phyloP scores from a whole-genome alignment of 2,888 invertebrate species.

The Halocaridina rubra region DNA sequence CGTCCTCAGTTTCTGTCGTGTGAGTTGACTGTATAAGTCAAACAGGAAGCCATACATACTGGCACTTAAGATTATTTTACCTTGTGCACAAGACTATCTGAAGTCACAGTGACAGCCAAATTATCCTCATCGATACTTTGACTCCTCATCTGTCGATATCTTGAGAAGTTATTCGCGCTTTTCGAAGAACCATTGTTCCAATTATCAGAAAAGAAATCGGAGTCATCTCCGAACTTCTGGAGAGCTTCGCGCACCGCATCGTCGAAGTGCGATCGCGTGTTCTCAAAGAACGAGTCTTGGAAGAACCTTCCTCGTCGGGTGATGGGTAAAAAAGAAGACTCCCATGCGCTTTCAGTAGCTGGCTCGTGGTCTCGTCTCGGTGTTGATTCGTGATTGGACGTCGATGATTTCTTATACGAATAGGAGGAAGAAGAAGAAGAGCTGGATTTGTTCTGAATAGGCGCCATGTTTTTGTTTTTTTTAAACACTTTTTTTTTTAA shows the following conservation, averaged over 20 bases:
- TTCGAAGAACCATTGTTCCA: neutral
- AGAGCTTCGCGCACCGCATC: constrained; percentile 42
- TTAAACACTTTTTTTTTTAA: too few species aligned
- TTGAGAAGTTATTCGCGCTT: constrained; percentile 12
- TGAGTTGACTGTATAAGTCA: neutral
- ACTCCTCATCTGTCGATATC: constrained; percentile 41
- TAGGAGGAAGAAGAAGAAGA: neutral
- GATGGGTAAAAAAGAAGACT: neutral
- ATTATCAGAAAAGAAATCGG: neutral
- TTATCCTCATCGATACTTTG: constrained; percentile 32
- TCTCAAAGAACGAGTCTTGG: constrained; percentile 59
- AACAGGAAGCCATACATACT: too few species aligned
- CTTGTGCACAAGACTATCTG: constrained; percentile 39
- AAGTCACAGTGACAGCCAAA: constrained; percentile 51
- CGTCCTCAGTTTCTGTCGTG: neutral
- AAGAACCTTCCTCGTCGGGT: constrained; percentile 39
- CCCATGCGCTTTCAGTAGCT: neutral
- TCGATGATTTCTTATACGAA: neutral
- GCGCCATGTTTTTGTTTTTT: too few species aligned
- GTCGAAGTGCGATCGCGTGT: constrained; percentile 43
- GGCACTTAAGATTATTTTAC: too few species aligned
- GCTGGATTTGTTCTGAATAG: neutral
- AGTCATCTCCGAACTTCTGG: neutral
- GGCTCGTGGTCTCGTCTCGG: neutral
- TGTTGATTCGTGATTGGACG: neutral